A percentile compares a stretch with the other conserved stretches of the same genome.
Evolutionary conservation across 1,140 invertebrate genomes (phyloP).

Genomic region (Sitodiplosis mosellana): DNA sequence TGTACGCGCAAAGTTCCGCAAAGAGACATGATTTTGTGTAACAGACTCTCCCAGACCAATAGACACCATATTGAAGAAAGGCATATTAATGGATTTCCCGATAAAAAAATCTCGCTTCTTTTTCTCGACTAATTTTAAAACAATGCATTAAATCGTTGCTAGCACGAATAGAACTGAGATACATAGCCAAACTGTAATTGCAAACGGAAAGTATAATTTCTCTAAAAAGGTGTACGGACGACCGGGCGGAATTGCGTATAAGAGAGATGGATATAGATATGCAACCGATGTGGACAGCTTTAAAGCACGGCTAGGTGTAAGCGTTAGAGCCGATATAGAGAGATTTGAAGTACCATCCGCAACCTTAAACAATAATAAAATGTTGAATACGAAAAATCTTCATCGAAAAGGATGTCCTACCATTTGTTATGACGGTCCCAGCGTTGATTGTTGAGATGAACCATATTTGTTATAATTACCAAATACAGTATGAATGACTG

Average conservation of each 20-base stretch:
- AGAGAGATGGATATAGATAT: background rate
- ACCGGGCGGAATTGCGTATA: background rate
- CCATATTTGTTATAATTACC: background rate
- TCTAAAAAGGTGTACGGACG: background rate
- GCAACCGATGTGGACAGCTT: background rate
- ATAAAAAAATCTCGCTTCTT: constrained; percentile 4
- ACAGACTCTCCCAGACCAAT: constrained; percentile 5
- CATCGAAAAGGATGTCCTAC: background rate
- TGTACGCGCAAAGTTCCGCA: constrained; percentile 5
- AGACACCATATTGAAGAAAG: constrained; percentile 2
- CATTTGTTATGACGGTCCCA: background rate
- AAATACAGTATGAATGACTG: background rate
- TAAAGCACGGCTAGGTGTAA: background rate
- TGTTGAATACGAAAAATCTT: background rate
- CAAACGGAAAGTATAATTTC: background rate
- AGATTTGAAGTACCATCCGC: background rate
- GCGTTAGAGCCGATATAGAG: background rate
- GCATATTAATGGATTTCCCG: background rate
- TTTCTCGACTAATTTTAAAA: background rate
- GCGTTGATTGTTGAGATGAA: too few species aligned
- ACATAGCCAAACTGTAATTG: background rate
- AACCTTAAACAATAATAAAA: background rate
- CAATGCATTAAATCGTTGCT: background rate
- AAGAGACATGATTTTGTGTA: constrained; percentile 3
- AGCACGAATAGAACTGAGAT: background rate